These are phyloP conservation scores for Campylomormyrus tamandua DNA, from an alignment of 2,113 vertebrate genomes.

Conservation along the genomic window DNA sequence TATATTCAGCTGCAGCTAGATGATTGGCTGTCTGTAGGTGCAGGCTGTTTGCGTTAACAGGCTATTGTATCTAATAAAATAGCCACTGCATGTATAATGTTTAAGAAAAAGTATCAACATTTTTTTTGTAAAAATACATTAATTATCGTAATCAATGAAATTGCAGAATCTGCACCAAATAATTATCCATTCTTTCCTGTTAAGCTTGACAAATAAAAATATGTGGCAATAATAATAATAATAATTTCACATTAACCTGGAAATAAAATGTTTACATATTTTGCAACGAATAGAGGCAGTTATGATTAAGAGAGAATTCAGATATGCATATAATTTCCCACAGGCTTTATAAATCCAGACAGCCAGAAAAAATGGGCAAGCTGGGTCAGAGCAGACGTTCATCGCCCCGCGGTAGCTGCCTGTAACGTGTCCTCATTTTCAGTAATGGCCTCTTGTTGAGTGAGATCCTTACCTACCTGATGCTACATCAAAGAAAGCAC, in stretches of 20 bases:
- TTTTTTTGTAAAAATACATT: background rate
- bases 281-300: background rate
- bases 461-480: background rate
- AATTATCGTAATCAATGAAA: background rate
- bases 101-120: background rate
- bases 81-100: background rate
- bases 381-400: background rate
- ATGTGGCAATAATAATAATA: background rate
- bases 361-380: background rate
- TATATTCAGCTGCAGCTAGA: background rate
- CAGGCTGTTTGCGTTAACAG: background rate
- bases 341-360: background rate
- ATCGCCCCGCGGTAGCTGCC: background rate
- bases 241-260: background rate
- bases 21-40: background rate
- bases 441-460: background rate
- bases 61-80: background rate
- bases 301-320: background rate
- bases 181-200: background rate
- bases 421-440: background rate
- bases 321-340: background rate
- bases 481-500: background rate
- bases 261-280: background rate
- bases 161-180: background rate
- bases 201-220: background rate